A percentile compares a stretch with the other conserved stretches of the same genome.
These are phyloP conservation scores for Psilanteris sp. DNA, from an alignment of 1,140 invertebrate genomes.

Conservation along the genomic window DNA sequence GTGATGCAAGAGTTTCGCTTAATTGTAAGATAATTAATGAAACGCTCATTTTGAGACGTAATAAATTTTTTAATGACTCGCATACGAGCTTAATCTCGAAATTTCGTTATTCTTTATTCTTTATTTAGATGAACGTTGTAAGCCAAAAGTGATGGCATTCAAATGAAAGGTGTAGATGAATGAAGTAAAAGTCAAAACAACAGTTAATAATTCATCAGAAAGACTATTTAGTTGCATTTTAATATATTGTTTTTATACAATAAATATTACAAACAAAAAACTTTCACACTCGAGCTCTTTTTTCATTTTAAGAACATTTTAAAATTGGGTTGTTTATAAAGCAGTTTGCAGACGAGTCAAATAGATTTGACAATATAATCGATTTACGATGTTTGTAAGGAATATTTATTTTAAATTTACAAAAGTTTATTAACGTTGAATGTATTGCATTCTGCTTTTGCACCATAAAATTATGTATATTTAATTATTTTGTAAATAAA, in stretches of 20 bases:
- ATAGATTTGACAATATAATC: not conserved
- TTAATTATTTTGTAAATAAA: constrained; percentile 43
- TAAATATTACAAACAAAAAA: constrained; percentile 15
- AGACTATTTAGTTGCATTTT: not conserved
- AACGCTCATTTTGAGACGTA: constrained; percentile 25
- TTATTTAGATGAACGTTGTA: not conserved
- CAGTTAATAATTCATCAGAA: constrained; percentile 1
- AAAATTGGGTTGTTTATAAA: too few species aligned
- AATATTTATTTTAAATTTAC: constrained; percentile 26
- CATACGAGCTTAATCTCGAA: constrained; percentile 9
- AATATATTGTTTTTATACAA: constrained; percentile 6
- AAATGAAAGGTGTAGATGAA: not conserved
- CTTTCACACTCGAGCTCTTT: not conserved
- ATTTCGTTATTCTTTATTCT: constrained; percentile 15
- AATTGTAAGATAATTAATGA: constrained; percentile 32
- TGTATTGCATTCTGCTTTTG: constrained; percentile 22
- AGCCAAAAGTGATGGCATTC: too few species aligned
- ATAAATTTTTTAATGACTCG: constrained; percentile 41
- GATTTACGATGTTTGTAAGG: constrained; percentile 6
- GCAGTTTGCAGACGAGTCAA: too few species aligned
- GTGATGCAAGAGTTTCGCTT: constrained; percentile 17
- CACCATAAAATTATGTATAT: constrained; percentile 38
- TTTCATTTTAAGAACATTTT: constrained; percentile 1
- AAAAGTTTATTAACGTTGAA: constrained; percentile 18
- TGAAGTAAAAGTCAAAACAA: not conserved